Base-by-base conservation (phyloP, 2,113 vertebrate species). In the Strigops habroptila region DNA sequence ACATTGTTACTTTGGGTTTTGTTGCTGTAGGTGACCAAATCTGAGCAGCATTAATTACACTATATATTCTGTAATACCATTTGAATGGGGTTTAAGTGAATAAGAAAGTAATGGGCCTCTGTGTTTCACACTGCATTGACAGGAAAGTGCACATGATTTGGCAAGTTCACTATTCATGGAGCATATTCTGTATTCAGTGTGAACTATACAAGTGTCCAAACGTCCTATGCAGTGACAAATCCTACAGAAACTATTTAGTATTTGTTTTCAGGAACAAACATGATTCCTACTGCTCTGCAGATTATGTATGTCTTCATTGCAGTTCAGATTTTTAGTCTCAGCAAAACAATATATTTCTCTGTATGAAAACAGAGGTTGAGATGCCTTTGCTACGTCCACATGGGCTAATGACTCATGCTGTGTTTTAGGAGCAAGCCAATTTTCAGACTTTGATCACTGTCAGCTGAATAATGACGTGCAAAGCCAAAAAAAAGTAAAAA, bases 301-400 rank as follows among this genome's bases (percentile, higher is more conserved):
- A 60, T 64, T 73, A 78, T 48, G 13, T 22, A 55, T 18, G 3
- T 52, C 44, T 93, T 49, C 69, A 73, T n/a, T 83, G 48, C 14
- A 74, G 57, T 78, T 83, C 78, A 39, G 25, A 55, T 74, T 81
- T 81, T 80, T 69, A 91, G 30, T 87, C 33, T 71, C 64, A 96
- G 60, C 30, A 91, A 74, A 91, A 69, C 87, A 94, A 62, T 77
- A 33, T 30, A 33, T 83, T 51, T 67, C n/a, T 83, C n/a, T 75
- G 65, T 86, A 78, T 80, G 87, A 93, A 94, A 96, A 93, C 64
- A 49, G 31, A 93, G 60, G 22, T 11, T 65, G n/a, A 46, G 27
- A 63, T 62, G 63, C 28, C 63, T 96, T 95, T 18, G 9, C 48
- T 76, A 73, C 85, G 92, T 85, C 52, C 8, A 9, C 43, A 82